These are phyloP conservation scores for Pterocles orientalis DNA, from an alignment of 2,113 vertebrate species.

Conservation along the genomic window DNA sequence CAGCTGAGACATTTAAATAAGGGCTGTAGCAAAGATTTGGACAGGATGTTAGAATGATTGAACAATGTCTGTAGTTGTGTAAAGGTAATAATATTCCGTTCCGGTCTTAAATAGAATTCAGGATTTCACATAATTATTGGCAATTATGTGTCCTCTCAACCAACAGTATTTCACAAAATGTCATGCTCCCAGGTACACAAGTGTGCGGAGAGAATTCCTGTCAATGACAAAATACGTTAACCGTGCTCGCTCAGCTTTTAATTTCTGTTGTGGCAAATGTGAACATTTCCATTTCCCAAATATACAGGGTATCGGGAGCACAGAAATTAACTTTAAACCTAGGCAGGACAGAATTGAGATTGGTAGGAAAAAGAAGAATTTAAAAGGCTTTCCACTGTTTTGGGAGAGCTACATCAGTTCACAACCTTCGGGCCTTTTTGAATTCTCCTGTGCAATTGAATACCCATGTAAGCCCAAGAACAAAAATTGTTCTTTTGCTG, in stretches of 20 bases:
- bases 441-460: neutral
- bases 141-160: neutral
- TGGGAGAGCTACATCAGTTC: neutral
- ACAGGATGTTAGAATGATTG: neutral
- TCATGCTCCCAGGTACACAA: no score
- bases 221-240: neutral
- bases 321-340: neutral
- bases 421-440: neutral
- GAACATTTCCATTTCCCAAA: neutral
- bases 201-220: neutral
- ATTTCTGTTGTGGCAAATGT: neutral
- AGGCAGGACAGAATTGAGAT: neutral
- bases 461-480: neutral
- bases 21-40: neutral
- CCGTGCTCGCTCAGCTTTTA: neutral
- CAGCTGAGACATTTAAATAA: neutral
- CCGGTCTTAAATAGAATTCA: neutral
- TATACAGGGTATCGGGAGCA: neutral
- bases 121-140: neutral
- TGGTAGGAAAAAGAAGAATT: neutral
- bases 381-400: neutral
- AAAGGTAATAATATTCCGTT: neutral
- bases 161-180: neutral
- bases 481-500: neutral
- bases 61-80: neutral